Evolutionary conservation across 2,888 invertebrate species (phyloP).

Genomic region (Heliconius erato): DNA sequence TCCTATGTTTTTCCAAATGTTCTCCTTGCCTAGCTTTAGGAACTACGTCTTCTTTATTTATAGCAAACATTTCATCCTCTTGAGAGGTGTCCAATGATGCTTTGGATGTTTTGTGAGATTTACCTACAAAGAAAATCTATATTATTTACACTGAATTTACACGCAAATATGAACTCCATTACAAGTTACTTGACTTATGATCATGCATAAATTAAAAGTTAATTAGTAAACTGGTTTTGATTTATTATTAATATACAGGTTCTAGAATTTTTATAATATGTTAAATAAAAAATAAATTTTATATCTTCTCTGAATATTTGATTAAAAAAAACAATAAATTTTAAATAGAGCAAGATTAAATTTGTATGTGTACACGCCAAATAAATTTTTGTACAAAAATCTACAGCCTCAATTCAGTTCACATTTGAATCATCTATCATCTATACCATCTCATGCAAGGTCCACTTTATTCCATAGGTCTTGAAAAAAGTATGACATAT

Average conservation of each 20-base stretch:
- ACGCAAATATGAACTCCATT: not conserved
- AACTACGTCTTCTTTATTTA: constrained; percentile 31
- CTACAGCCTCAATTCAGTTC: not conserved
- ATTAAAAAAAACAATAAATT: not conserved
- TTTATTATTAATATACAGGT: not conserved
- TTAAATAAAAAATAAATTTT: not conserved
- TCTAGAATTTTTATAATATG: not conserved
- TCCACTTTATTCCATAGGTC: constrained; percentile 58
- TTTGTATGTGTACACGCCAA: too few relatives aligned
- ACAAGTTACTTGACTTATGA: not conserved
- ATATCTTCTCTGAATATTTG: not conserved
- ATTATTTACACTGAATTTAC: constrained; percentile 42
- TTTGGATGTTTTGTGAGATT: constrained; percentile 44
- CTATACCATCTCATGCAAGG: constrained; percentile 42
- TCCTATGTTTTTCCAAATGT: constrained; percentile 56
- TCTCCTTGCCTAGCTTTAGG: constrained; percentile 52
- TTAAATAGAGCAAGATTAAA: not conserved
- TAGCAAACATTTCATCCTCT: constrained; percentile 37
- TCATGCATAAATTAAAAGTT: constrained; percentile 19
- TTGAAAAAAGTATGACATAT: constrained; percentile 64
- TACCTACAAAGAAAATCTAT: constrained; percentile 57
- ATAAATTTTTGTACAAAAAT: not conserved
- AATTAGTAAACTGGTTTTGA: not conserved
- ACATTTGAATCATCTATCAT: not conserved
- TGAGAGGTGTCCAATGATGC: constrained; percentile 31